Evolutionary conservation across 2,888 invertebrate genomes (phyloP).

Genomic region (Drosophila mulleri): DNA sequence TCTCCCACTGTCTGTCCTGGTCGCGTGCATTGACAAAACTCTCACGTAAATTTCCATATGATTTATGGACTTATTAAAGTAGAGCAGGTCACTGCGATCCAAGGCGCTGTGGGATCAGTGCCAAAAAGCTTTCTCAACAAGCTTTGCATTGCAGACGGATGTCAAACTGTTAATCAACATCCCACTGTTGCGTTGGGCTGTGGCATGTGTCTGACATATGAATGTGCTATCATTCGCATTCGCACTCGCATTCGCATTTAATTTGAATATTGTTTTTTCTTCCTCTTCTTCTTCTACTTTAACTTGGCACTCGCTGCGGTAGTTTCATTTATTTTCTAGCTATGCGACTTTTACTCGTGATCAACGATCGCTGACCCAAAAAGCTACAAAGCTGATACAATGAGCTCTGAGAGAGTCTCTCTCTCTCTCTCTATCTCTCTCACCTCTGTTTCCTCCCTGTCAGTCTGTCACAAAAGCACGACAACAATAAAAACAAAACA

Average conservation of each 20-base stretch:
- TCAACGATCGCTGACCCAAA: conserved; percentile 73
- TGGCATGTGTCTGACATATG: conserved; percentile 25
- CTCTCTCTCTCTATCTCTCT: conserved; percentile 32
- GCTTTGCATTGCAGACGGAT: conserved; percentile 53
- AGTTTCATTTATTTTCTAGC: conserved; percentile 66
- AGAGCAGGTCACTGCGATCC: conserved; percentile 66
- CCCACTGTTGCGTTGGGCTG: conserved; percentile 22
- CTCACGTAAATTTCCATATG: conserved; percentile 76
- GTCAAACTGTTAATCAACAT: conserved; percentile 52
- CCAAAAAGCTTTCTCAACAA: conserved; percentile 67
- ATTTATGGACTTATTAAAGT: conserved; percentile 69
- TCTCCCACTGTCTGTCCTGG: neutral
- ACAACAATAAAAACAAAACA: conserved; percentile 26
- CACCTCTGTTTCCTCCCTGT: conserved; percentile 6
- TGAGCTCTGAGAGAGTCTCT: conserved; percentile 49
- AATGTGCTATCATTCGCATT: conserved; percentile 33
- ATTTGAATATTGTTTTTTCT: conserved; percentile 69
- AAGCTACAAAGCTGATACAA: conserved; percentile 72
- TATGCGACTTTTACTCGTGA: conserved; percentile 71
- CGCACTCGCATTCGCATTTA: conserved; percentile 48
- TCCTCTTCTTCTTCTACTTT: neutral
- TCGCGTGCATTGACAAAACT: conserved; percentile 50
- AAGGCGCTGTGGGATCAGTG: conserved; percentile 49
- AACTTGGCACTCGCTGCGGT: conserved; percentile 59
- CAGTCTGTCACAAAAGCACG: conserved; percentile 16